Percentiles rank a stretch among this genome's conserved stretches.
phyloP scores from a whole-genome alignment of 1,140 invertebrate genomes.

The Cardiocondyla obscurior region DNA sequence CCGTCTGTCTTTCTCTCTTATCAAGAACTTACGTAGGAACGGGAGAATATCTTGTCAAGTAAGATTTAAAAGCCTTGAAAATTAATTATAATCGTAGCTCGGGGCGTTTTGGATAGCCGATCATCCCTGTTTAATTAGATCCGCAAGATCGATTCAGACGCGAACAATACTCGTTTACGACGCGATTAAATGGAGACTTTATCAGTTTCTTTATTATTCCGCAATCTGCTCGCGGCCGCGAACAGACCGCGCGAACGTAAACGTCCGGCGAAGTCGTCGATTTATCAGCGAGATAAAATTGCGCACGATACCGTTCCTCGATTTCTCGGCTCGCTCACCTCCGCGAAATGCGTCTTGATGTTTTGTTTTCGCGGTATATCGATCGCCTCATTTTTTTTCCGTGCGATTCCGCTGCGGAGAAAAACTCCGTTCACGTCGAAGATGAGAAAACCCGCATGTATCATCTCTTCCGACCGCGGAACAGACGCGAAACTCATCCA shows the following conservation, averaged over 20 bases:
- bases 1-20: too few relatives aligned
- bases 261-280: background rate
- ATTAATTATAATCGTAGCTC: too few relatives aligned
- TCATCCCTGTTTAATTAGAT: too few relatives aligned
- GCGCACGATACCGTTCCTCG: conserved; percentile 25
- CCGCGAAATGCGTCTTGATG: background rate
- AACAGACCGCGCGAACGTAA: background rate
- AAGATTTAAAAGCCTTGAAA: too few relatives aligned
- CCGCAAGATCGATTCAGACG: background rate
- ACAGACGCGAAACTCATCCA: background rate
- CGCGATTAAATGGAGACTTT: background rate
- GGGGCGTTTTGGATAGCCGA: too few relatives aligned
- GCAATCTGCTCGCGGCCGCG: background rate
- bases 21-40: too few relatives aligned
- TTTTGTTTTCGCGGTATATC: conserved; percentile 43
- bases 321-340: conserved; percentile 21
- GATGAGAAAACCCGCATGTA: too few relatives aligned
- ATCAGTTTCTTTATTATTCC: conserved; percentile 43
- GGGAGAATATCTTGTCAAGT: too few relatives aligned
- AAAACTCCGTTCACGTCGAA: background rate
- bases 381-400: background rate
- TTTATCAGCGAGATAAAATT: conserved; percentile 46
- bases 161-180: background rate
- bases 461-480: background rate
- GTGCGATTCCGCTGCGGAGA: background rate